A percentile compares a stretch with the other conserved stretches of the same genome.
These are phyloP conservation scores for Bombus haemorrhoidalis DNA, from an alignment of 1,140 invertebrate genomes.

Conservation along the genomic window DNA sequence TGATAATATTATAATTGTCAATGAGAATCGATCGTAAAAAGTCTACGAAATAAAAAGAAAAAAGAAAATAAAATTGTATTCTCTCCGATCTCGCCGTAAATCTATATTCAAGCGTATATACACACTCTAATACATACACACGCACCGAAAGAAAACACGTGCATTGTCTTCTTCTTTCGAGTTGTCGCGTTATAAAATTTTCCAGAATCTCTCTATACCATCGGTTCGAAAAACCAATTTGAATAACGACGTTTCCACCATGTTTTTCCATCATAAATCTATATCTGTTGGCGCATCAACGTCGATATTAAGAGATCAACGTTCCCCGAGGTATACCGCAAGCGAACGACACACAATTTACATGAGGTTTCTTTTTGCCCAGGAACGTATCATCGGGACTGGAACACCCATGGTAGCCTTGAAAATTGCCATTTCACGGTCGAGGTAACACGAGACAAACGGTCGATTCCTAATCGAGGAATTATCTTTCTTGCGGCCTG, in stretches of 20 bases:
- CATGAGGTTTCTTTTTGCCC: not conserved
- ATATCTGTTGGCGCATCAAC: not conserved
- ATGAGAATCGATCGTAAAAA: no score
- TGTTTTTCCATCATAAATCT: not conserved
- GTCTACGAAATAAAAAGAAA: no score
- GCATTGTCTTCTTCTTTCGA: no score
- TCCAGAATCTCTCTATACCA: not conserved
- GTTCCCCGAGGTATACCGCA: conserved; percentile 26
- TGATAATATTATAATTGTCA: no score
- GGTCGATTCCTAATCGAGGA: conserved; percentile 54
- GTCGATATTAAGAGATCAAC: conserved; percentile 12
- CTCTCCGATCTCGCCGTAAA: not conserved
- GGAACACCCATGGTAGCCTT: conserved; percentile 40
- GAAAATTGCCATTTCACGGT: conserved; percentile 45
- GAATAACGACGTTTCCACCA: not conserved
- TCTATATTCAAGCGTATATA: not conserved
- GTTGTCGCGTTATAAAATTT: not conserved
- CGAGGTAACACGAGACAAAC: conserved; percentile 53
- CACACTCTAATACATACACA: not conserved
- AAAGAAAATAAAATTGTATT: not conserved
- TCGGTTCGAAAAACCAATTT: not conserved
- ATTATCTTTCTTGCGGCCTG: conserved; percentile 49
- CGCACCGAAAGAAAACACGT: not conserved
- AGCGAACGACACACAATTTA: not conserved
- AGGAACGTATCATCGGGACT: conserved; percentile 6